Evolutionary conservation across 1,140 invertebrate genomes (phyloP), one percentile per base, ranked within the genome.

Genomic region (Drosophila insularis): DNA sequence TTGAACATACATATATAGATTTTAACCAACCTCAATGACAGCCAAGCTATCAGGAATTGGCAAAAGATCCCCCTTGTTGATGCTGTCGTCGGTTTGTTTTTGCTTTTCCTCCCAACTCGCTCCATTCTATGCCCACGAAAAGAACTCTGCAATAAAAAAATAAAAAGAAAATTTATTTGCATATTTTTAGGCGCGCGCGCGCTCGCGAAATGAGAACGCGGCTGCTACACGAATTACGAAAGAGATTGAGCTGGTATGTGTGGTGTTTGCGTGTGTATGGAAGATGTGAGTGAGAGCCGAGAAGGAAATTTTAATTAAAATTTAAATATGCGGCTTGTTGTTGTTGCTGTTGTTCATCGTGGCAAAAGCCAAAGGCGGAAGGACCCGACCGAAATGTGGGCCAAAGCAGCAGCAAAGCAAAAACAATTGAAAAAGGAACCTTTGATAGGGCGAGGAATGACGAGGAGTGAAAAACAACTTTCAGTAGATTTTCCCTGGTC

Each of bases 221-320:
- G 32, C 37, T 6, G 39, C 37, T 56, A 14, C 27, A 27, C 31
- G 23, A 62, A 56, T 35, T 53, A 35, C 17, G 27, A 72, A 32
- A n/a, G 35, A 21, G 43, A 50, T 19, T 50, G 17, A 21, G 43
- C 19, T 50, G 17, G 43, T 23, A 21, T 3, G 58, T 27, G 37
- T 1, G 50, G 43, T 46, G 43, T 46, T 14, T 46, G 5, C 17
- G 17, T 46, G 43, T 19, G 14, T 46, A 8, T 46, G 43, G 8
- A 7, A 17, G 43, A 1, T 8, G 43, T 8, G 43, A 19, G 37
- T 6, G 4, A 14, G 11, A n/a, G 54, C 55, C 17, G 39, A 40
- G 27, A 63, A 62, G 73, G 74, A 76, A 76, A 76, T 87, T 86
- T 87, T 86, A 86, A 86, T 86, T 87, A 86, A 86, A 86, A 87